Evolutionary conservation across 2,797 vertebrate genomes (phyloP), one percentile per base, ranked within the genome.

Genomic region (Enteromius viviparus): DNA sequence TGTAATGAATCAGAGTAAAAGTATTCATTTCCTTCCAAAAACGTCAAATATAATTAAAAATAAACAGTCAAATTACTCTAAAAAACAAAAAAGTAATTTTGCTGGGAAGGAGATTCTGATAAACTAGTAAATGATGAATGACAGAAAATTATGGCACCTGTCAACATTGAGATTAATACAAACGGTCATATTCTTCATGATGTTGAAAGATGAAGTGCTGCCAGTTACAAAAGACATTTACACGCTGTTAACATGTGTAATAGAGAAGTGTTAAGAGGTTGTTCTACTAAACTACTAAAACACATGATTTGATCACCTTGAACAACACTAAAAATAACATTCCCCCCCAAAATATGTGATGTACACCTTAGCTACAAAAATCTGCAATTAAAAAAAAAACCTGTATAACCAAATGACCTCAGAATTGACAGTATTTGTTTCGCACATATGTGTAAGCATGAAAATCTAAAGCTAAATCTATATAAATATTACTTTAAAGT

Each of bases 161-260:
- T 81, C 55, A 72, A 81, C 55, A 72, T 14, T 72, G 21, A 34
- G 7, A 49, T 47, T 29, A 72, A 32, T 29, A 26, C 32, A 81
- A 74, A 34, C 8, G 12, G 14, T 49, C 29, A 15, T 68, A 80
- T 71, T 60, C 53, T 19, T 45, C 10, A n/a, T 34, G 37, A n/a
- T 49, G 79, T 19, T 49, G 79, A 81, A 47, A 71, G 40, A 47
- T 60, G 26, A 80, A 80, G 53, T 72, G 58, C 21, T 81, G 19
- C 21, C 69, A 26, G 32, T 26, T 74, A 42, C 8, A 37, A 62
- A 80, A 47, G 4, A n/a, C 53, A 47, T 60, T 42, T 80, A 75
- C 23, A 26, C 0, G 17, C 51, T 80, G 66, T 70, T 80, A 71
- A 53, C 49, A 21, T 53, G 78, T 45, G 23, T 47, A 45, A 80